Percentiles rank a stretch among this genome's conserved stretches.
Conservation (phyloP, 1,140 invertebrate genomes). For the Globodera ellingtonae region DNA sequence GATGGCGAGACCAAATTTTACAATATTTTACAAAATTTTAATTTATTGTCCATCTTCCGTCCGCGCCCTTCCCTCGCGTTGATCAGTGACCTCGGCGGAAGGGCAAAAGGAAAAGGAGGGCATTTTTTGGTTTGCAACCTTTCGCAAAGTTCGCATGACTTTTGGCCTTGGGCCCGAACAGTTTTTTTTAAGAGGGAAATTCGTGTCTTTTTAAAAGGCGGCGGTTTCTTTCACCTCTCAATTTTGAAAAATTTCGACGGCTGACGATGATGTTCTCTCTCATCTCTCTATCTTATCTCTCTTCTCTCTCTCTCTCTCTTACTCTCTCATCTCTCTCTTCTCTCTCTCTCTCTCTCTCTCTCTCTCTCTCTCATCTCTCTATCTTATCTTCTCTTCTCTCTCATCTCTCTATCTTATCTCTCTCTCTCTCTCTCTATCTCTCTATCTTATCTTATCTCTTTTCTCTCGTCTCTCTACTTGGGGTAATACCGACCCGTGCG, state of each 20-base stretch:
- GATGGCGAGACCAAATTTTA: neutral
- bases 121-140: neutral
- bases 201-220: neutral
- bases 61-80: neutral
- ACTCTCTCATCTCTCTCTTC: no score
- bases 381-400: no score
- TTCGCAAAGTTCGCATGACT: neutral
- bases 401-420: no score
- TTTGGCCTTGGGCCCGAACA: neutral
- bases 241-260: neutral
- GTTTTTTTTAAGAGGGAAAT: neutral
- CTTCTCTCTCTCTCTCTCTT: no score
- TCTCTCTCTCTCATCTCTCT: no score
- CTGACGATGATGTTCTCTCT: neutral
- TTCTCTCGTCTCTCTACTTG: no score
- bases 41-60: neutral
- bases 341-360: no score
- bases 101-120: neutral
- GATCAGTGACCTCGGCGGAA: neutral
- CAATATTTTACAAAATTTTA: neutral
- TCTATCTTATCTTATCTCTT: no score
- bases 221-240: neutral
- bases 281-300: no score
- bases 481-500: no score
- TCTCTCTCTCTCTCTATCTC: no score